phyloP scores from a whole-genome alignment of 2,113 vertebrate species.

The Parotia lawesii region DNA sequence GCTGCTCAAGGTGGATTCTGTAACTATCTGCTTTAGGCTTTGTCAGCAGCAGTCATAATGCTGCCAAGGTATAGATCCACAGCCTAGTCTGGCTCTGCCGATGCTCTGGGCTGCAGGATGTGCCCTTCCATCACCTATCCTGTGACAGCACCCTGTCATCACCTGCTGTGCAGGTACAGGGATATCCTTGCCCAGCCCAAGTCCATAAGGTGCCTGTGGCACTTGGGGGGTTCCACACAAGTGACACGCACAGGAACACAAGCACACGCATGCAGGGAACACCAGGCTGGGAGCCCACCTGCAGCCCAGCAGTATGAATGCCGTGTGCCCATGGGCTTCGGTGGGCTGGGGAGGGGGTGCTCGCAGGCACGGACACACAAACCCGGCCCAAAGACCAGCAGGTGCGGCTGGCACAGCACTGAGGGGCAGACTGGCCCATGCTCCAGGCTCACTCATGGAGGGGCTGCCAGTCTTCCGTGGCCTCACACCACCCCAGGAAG shows the following conservation, averaged over 20 bases:
- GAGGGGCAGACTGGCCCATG: not conserved
- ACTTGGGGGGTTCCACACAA: not conserved
- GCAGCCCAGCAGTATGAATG: not conserved
- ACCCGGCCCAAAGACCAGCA: not conserved
- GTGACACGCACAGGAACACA: not conserved
- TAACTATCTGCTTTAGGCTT: not conserved
- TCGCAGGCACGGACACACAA: fast-evolving
- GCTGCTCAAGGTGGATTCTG: not conserved
- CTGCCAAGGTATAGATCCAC: not conserved
- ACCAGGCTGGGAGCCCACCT: not conserved
- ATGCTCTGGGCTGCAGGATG: fast-evolving
- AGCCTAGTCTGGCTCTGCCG: not conserved
- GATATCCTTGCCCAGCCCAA: not conserved
- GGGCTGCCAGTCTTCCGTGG: fast-evolving
- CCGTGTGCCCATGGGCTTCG: fast-evolving
- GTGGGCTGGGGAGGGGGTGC: no score
- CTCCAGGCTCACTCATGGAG: not conserved
- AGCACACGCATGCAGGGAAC: fast-evolving
- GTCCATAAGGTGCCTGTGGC: not conserved
- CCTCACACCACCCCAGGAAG: not conserved
- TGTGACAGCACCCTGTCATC: not conserved
- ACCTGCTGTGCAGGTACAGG: not conserved
- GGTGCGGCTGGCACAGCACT: not conserved
- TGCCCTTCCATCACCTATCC: not conserved
- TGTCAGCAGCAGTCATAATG: not conserved